Conservation (phyloP, 2,888 invertebrate species). For the Zaprionus obscuricornis region DNA sequence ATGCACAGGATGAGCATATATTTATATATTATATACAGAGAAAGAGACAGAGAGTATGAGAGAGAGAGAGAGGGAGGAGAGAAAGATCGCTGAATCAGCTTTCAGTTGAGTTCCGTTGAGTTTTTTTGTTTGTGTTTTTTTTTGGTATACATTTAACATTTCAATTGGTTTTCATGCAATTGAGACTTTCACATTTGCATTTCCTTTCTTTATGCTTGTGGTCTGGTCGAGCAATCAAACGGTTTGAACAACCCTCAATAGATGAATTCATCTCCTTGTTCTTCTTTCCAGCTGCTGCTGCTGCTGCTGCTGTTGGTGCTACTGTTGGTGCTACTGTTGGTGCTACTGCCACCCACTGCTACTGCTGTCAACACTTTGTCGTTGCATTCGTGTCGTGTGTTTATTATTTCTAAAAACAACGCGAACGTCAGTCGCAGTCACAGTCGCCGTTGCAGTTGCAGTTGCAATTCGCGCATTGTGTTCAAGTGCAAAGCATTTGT, state of each 20-base stretch:
- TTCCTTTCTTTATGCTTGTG: slow-evolving; percentile 1
- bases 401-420: slow-evolving; percentile 50
- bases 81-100: too few relatives aligned
- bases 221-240: slow-evolving; percentile 22
- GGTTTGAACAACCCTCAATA: slow-evolving; percentile 24
- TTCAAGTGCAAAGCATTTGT: slow-evolving; percentile 71
- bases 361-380: too few relatives aligned
- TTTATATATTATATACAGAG: too few relatives aligned
- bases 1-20: background rate
- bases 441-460: slow-evolving; percentile 17
- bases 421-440: slow-evolving; percentile 19
- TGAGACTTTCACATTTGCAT: slow-evolving; percentile 34
- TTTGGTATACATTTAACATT: slow-evolving; percentile 41
- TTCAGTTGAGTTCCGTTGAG: slow-evolving; percentile 23
- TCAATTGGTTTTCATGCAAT: slow-evolving; percentile 40
- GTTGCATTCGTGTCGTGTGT: too few relatives aligned
- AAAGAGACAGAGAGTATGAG: too few relatives aligned
- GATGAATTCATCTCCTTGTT: background rate
- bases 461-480: slow-evolving; percentile 13
- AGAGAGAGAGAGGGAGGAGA: too few relatives aligned
- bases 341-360: background rate
- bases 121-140: slow-evolving; percentile 21
- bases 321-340: too few relatives aligned
- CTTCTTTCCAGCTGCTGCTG: too few relatives aligned
- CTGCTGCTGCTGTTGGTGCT: too few relatives aligned